A percentile compares a stretch with the other conserved stretches of the same genome.
These are phyloP conservation scores for Pristis pectinata DNA, from an alignment of 2,797 vertebrate genomes.

Conservation along the genomic window DNA sequence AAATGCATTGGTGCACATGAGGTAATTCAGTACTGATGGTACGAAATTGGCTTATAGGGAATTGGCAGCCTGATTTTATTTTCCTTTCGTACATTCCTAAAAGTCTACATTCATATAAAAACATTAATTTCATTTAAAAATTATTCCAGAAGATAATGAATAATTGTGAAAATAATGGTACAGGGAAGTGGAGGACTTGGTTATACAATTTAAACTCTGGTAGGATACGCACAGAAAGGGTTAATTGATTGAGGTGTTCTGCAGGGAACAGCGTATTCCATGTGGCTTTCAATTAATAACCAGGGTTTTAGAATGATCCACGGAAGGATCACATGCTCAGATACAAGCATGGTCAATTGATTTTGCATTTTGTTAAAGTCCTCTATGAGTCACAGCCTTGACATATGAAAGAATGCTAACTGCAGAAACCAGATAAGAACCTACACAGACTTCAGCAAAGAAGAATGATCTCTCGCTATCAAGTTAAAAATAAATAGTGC, in stretches of 20 bases:
- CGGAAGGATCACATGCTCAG: not conserved
- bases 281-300: not conserved
- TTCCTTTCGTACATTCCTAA: not conserved
- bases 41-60: not conserved
- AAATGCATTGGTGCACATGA: not conserved
- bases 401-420: not conserved
- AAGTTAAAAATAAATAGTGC: constrained; percentile 3
- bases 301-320: not conserved
- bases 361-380: not conserved
- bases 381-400: not conserved
- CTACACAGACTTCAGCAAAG: not conserved
- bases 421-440: not conserved
- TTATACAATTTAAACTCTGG: not conserved
- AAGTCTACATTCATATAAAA: not conserved
- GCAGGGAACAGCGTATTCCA: not conserved
- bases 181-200: not conserved
- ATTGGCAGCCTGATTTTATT: not conserved
- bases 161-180: not conserved
- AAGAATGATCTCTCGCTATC: not conserved
- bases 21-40: not conserved
- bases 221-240: not conserved
- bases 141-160: not conserved
- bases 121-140: not conserved
- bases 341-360: not conserved
- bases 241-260: not conserved